Evolutionary conservation across 1,140 invertebrate genomes (phyloP), one percentile per base, ranked within the genome.

Genomic region (Cotesia chilonis): DNA sequence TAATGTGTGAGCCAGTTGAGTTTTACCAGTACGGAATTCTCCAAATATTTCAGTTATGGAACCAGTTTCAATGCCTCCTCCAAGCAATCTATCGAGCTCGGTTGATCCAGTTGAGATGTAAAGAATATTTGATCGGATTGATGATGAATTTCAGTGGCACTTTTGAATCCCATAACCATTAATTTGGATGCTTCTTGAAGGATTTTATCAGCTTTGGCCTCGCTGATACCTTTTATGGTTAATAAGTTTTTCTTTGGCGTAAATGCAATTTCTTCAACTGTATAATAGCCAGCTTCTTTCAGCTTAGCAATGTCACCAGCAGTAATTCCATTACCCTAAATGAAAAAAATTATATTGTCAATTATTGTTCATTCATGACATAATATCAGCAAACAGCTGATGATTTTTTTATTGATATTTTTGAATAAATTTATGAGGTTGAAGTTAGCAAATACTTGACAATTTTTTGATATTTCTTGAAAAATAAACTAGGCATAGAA

Each of bases 31-130:
- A 74, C 98, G 88, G 84, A 99, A 99, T 87, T 99, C 98, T 0
- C 98, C 98, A 89, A 99, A 99, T 77, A 99, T 92, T 88, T 99
- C 98, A 2, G 98, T 99, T n/a, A 99, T 99, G 0, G 96, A 97
- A 0, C 98, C 98, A 10, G 98, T 99, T 87, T 99, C 98, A 79
- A 99, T 95, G 6, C 98, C 98, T 69, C 98, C 98, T n/a, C 93
- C 93, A 12, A 99, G 87, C 17, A 99, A 87, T 79, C 96, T 92
- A 83, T 99, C 97, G 60, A 99, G 86, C 85, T 99, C 97, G 74
- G 94, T 95, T 1, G 97, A 99, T 1, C 97, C 96, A 14, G 96
- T 98, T 14, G 95, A 96, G 9, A 98, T 84, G 80, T 93, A 92
- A 59, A 98, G 94, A 36, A 98, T 93, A 47, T 86, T 86, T 0